Conservation (phyloP, 1,140 invertebrate genomes). For the Paramacrobiotus metropolitanus region DNA sequence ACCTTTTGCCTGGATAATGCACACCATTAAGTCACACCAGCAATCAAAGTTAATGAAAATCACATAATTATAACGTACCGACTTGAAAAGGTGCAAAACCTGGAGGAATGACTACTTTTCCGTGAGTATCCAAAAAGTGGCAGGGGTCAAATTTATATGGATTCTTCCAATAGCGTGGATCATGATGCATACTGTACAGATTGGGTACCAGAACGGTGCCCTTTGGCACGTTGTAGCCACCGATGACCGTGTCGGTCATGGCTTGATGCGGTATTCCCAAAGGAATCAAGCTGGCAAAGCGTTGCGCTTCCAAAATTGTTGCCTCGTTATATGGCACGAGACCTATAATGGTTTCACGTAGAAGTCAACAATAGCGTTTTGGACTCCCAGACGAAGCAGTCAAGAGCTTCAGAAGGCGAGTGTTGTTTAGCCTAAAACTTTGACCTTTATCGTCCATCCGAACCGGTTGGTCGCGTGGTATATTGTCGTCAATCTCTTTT, state of each 20-base stretch:
- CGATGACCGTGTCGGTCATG: neutral
- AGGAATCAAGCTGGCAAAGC: slow-evolving; percentile 30
- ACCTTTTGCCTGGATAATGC: neutral
- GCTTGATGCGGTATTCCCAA: slow-evolving; percentile 27
- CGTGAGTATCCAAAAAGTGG: slow-evolving; percentile 14
- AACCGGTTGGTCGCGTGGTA: too few relatives aligned
- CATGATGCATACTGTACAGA: slow-evolving; percentile 11
- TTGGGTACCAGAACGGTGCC: slow-evolving; percentile 10
- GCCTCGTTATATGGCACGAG: slow-evolving; percentile 33
- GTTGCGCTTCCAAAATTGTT: slow-evolving; percentile 30
- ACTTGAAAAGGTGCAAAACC: neutral
- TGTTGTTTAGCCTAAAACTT: too few relatives aligned
- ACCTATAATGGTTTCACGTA: too few relatives aligned
- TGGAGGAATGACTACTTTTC: neutral
- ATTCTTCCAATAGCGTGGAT: slow-evolving; percentile 15
- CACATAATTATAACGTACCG: neutral
- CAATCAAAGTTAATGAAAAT: neutral
- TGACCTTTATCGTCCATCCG: too few relatives aligned
- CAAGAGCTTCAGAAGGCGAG: too few relatives aligned
- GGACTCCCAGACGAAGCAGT: too few relatives aligned
- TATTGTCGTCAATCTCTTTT: slow-evolving; percentile 11
- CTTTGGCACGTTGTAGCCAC: slow-evolving; percentile 6
- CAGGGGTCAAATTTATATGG: slow-evolving; percentile 17
- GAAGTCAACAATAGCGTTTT: too few relatives aligned
- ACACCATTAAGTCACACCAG: neutral